Evolutionary conservation across 2,113 vertebrate genomes (phyloP).

Genomic region (Megaceryle maxima): DNA sequence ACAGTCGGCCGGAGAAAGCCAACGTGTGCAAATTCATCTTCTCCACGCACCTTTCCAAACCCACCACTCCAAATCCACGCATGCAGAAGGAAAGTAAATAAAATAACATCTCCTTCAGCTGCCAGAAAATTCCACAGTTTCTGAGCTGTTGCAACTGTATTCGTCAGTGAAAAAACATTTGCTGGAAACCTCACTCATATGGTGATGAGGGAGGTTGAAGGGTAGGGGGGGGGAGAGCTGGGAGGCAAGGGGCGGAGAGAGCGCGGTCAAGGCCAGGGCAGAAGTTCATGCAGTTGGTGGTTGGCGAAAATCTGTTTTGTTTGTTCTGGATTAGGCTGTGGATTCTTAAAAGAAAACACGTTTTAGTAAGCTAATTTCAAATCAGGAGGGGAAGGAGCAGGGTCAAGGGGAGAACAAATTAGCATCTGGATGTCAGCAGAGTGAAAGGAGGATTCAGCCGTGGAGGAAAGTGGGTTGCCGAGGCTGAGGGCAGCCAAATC

Average conservation of each 20-base stretch:
- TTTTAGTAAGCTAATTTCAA: constrained; percentile 68
- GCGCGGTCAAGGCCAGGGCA: constrained; percentile 65
- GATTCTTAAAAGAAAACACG: constrained; percentile 68
- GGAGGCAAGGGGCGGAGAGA: not conserved
- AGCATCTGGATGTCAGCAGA: constrained; percentile 33
- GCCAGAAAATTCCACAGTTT: constrained; percentile 30
- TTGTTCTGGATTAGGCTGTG: constrained; percentile 66
- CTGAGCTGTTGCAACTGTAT: constrained; percentile 50
- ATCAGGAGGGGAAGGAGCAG: constrained; percentile 24
- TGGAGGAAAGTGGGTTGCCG: not conserved
- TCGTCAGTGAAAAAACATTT: constrained; percentile 57
- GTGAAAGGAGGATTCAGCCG: not conserved
- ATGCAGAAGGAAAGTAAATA: constrained; percentile 21
- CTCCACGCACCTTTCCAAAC: not conserved
- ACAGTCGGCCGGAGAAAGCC: not conserved
- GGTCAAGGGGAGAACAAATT: constrained; percentile 55
- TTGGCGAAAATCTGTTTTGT: constrained; percentile 67
- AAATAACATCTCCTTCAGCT: not conserved
- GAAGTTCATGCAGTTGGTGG: constrained; percentile 64
- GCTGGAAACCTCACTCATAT: constrained; percentile 48
- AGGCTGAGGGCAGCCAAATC: not conserved
- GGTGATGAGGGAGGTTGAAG: not conserved
- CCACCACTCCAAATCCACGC: not conserved
- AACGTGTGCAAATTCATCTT: not conserved
- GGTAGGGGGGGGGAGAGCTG: not conserved